These are phyloP conservation scores for Calyptomena viridis DNA, from an alignment of 2,113 vertebrate genomes.

Conservation along the genomic window DNA sequence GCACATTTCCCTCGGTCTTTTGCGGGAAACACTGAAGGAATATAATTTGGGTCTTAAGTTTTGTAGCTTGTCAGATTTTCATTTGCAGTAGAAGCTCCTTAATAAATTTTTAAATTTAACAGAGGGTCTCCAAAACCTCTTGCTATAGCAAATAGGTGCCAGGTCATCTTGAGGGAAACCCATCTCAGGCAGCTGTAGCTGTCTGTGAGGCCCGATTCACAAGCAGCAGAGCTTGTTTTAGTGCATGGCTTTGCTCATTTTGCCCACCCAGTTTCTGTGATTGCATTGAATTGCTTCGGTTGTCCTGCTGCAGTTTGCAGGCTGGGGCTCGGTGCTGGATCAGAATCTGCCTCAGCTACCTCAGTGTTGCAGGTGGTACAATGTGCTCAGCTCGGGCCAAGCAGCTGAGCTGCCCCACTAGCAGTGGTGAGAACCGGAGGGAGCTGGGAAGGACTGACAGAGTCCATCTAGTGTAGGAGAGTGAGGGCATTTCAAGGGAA, in stretches of 20 bases:
- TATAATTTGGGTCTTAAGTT: not conserved
- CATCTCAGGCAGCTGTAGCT: not conserved
- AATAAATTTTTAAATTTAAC: not conserved
- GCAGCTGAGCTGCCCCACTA: not conserved
- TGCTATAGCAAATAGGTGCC: not conserved
- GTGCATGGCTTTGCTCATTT: not conserved
- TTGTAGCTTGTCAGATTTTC: not conserved
- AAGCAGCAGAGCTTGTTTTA: not conserved
- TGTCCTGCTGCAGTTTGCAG: not conserved
- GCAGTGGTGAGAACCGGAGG: not conserved
- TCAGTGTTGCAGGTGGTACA: not conserved
- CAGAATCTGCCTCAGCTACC: not conserved
- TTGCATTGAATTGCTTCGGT: not conserved
- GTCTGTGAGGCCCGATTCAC: rapidly evolving
- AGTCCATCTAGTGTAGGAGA: not conserved
- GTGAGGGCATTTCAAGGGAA: not conserved
- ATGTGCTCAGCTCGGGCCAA: too few species aligned
- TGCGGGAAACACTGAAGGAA: not conserved
- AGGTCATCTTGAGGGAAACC: not conserved
- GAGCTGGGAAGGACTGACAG: not conserved
- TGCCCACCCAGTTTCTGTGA: not conserved
- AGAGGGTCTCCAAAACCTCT: not conserved
- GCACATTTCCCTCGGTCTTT: not conserved
- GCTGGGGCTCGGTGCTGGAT: not conserved
- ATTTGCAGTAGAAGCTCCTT: not conserved